phyloP scores from a whole-genome alignment of 2,888 invertebrate species.

The Exocentrus adspersus region DNA sequence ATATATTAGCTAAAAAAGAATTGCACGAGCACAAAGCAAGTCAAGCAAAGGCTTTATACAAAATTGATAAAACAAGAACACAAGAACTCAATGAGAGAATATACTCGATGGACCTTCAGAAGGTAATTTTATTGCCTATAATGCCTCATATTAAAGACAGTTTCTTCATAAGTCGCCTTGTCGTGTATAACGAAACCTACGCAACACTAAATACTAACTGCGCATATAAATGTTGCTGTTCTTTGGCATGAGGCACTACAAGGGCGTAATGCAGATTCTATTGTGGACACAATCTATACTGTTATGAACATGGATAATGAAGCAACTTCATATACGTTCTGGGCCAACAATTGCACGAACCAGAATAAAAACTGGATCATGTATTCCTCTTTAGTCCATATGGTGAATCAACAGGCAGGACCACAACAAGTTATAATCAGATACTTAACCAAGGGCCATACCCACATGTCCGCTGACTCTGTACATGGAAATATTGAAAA shows the following conservation, averaged over 20 bases:
- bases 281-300: not conserved
- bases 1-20: slow-evolving; percentile 14
- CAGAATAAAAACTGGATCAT: slow-evolving; percentile 24
- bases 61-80: no score
- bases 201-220: slow-evolving; percentile 8
- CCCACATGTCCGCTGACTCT: slow-evolving; percentile 3
- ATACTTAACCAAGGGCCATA: slow-evolving; percentile 2
- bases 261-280: slow-evolving; percentile 9
- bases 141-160: not conserved
- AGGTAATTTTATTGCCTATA: slow-evolving; percentile 7
- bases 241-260: slow-evolving; percentile 6
- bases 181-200: slow-evolving; percentile 8
- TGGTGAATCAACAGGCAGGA: not conserved
- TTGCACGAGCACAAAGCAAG: slow-evolving; percentile 20
- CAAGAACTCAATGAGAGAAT: no score
- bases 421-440: slow-evolving; percentile 2
- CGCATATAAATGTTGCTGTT: slow-evolving; percentile 2
- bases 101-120: slow-evolving; percentile 6
- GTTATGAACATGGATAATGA: slow-evolving; percentile 11
- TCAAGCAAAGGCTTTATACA: slow-evolving; percentile 15
- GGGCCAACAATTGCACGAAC: slow-evolving; percentile 20
- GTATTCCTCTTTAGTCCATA: slow-evolving; percentile 17
- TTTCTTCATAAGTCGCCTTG: slow-evolving; percentile 6
- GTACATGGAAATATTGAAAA: not conserved
- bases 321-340: slow-evolving; percentile 21